These are phyloP conservation scores for Zapus hudsonius DNA, from an alignment of 2,113 vertebrate genomes.

Conservation along the genomic window DNA sequence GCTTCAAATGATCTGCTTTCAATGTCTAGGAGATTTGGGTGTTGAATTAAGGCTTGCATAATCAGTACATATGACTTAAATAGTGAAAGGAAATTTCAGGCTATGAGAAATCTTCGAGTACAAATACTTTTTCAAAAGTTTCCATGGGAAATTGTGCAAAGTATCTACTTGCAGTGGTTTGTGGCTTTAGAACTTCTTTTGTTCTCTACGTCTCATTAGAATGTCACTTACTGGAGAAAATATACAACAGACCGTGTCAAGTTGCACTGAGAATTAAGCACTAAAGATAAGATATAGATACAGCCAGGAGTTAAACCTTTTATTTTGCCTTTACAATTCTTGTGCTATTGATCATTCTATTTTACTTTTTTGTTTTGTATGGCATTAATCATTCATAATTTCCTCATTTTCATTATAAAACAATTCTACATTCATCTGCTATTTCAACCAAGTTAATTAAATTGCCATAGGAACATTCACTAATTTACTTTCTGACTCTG, in stretches of 20 bases:
- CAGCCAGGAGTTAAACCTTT: not conserved
- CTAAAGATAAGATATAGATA: not conserved
- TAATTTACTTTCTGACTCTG: not conserved
- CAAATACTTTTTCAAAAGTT: not conserved
- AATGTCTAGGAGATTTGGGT: not conserved
- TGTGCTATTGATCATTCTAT: not conserved
- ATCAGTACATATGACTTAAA: not conserved
- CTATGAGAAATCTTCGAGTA: not conserved
- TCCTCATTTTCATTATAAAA: not conserved
- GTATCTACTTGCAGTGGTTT: not conserved
- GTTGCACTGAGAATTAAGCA: not conserved
- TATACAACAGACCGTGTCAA: not conserved
- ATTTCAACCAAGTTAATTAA: slow-evolving; percentile 9
- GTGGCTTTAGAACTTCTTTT: not conserved
- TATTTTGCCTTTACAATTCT: not conserved
- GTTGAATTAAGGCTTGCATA: not conserved
- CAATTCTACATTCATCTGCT: not conserved
- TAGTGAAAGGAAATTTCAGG: not conserved
- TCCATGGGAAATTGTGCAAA: not conserved
- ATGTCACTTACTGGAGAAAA: not conserved
- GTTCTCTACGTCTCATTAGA: not conserved
- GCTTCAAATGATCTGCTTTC: not conserved
- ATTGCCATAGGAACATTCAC: not conserved
- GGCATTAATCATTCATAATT: not conserved
- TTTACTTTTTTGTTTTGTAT: not conserved